Percentiles rank a stretch among this genome's conserved stretches.
Evolutionary conservation across 1,140 invertebrate species (phyloP).

Genomic region (Cyclargus thomasi): DNA sequence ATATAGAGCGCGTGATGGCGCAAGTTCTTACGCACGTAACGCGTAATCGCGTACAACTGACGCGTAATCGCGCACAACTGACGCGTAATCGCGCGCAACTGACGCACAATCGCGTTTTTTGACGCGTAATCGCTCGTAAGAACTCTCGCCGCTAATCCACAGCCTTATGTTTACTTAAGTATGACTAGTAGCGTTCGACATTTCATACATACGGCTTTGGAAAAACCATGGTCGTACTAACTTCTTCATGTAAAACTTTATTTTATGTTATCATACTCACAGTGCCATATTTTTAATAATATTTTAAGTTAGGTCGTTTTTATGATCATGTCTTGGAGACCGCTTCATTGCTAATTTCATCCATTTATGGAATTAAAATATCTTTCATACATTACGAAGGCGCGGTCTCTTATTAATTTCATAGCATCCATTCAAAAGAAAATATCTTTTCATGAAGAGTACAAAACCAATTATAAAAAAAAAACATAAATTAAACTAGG

Average conservation of each 20-base stretch:
- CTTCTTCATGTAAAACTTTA: not conserved
- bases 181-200: not conserved
- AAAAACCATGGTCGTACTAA: not conserved
- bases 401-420: not conserved
- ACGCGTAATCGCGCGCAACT: too few species aligned
- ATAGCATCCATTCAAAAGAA: not conserved
- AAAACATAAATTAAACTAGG: constrained; percentile 15
- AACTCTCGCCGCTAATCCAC: not conserved
- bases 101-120: too few species aligned
- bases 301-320: not conserved
- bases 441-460: constrained; percentile 10
- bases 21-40: too few species aligned
- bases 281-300: too few species aligned
- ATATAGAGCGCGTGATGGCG: not conserved
- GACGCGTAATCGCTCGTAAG: not conserved
- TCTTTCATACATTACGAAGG: too few species aligned
- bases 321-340: not conserved
- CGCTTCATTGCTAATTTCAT: not conserved
- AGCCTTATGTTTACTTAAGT: not conserved
- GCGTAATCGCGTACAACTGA: too few species aligned
- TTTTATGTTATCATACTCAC: too few species aligned
- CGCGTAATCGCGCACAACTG: too few species aligned
- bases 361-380: not conserved
- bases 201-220: not conserved
- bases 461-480: not conserved